Percentiles rank a stretch among this genome's conserved stretches.
phyloP scores from a whole-genome alignment of 30 jellyfish, hydroid and myxozoan genomes.

The Haliclystus octoradiatus region DNA sequence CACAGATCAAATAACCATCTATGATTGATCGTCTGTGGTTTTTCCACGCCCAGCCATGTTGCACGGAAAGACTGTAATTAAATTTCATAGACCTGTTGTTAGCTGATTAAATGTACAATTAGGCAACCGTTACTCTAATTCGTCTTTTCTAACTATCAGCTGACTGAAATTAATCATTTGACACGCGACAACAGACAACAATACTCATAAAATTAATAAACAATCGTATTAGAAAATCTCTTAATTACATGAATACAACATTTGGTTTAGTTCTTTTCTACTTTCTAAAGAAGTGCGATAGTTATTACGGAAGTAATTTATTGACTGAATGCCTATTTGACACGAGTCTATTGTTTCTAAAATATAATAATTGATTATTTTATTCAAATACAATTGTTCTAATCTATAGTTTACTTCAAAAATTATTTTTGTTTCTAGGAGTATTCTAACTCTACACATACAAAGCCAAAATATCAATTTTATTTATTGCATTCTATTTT shows the following conservation, averaged over 20 bases:
- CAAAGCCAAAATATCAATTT: no score
- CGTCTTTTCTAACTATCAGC: background rate
- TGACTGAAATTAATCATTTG: background rate
- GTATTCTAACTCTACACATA: no score
- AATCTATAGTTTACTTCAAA: no score
- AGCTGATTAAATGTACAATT: background rate
- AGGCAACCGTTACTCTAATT: background rate
- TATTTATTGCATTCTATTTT: no score
- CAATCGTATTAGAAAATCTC: no score
- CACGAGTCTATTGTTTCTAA: background rate
- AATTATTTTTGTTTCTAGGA: no score
- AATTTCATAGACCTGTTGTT: background rate
- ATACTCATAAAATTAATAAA: no score
- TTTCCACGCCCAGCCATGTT: background rate
- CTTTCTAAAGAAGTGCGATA: background rate
- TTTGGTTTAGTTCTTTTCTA: no score
- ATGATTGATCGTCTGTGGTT: constrained; percentile 1
- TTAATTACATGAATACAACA: no score
- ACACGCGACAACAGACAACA: constrained; percentile 2
- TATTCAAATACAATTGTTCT: no score
- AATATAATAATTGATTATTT: no score
- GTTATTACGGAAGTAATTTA: background rate
- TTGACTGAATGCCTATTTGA: background rate
- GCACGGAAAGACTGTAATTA: background rate
- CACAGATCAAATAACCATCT: background rate